A percentile compares a stretch with the other conserved stretches of the same genome.
phyloP scores from a whole-genome alignment of 2,113 vertebrate species.

The Hassar affinis region DNA sequence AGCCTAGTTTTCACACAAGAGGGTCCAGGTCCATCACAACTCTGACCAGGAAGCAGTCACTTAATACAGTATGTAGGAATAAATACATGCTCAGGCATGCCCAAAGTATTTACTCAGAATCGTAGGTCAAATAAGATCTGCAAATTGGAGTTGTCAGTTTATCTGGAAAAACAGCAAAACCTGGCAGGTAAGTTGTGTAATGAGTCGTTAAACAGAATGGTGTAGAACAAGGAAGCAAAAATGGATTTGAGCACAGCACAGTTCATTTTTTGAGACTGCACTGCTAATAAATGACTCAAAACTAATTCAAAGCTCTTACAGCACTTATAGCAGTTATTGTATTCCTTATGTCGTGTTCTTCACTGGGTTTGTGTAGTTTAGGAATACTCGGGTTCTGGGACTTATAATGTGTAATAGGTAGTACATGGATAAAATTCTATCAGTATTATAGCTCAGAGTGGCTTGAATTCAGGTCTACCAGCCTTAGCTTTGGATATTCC shows the following conservation, averaged over 20 bases:
- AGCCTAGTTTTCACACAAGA: neutral
- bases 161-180: neutral
- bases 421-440: no score
- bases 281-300: neutral
- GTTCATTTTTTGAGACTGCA: neutral
- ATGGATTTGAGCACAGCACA: neutral
- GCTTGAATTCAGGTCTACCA: no score
- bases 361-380: no score
- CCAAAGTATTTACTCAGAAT: constrained; percentile 2
- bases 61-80: neutral
- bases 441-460: no score
- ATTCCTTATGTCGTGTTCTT: no score
- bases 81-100: neutral
- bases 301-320: no score
- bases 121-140: neutral
- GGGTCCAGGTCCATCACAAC: no score
- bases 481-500: no score
- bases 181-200: neutral
- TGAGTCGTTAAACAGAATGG: neutral
- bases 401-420: no score
- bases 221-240: neutral
- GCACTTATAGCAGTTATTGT: no score
- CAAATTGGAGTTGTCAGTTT: neutral
- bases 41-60: neutral
- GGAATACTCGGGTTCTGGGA: no score